Conservation (phyloP, 35 echinoderm and acorn worm species). For the Chiridota heheva region DNA sequence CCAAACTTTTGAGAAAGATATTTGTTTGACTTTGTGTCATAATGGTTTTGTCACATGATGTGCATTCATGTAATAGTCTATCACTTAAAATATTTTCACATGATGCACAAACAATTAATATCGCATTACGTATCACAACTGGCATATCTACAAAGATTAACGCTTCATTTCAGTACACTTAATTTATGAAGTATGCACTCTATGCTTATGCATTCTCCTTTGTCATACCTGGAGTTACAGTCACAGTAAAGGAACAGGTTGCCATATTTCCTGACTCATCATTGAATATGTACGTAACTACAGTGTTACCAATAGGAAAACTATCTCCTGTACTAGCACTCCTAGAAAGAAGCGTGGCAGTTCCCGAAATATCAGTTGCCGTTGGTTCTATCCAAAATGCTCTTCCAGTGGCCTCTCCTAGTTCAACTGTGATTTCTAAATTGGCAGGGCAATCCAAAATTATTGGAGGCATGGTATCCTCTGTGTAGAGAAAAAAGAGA, state of each 20-base stretch:
- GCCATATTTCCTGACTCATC: constrained; percentile 13
- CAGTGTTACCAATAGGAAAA: constrained; percentile 20
- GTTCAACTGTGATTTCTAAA: neutral
- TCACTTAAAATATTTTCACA: no score
- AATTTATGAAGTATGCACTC: no score
- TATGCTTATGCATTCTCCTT: no score
- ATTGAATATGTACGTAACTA: constrained; percentile 15
- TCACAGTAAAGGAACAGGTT: constrained; percentile 19
- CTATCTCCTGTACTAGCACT: neutral
- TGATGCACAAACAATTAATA: no score
- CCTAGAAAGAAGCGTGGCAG: constrained; percentile 1
- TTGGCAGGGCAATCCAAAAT: neutral
- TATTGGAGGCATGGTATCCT: neutral
- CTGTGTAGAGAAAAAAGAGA: neutral
- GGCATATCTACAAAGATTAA: no score
- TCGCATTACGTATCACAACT: no score
- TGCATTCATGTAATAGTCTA: no score
- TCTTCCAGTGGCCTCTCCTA: neutral
- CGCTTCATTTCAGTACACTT: no score
- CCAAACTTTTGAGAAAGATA: no score
- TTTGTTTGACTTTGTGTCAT: no score
- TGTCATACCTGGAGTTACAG: constrained; percentile 22
- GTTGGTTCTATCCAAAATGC: neutral
- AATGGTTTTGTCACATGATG: no score
- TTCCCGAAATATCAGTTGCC: constrained; percentile 5